Evolutionary conservation across 2,888 invertebrate species (phyloP).

Genomic region (Melieria picta): DNA sequence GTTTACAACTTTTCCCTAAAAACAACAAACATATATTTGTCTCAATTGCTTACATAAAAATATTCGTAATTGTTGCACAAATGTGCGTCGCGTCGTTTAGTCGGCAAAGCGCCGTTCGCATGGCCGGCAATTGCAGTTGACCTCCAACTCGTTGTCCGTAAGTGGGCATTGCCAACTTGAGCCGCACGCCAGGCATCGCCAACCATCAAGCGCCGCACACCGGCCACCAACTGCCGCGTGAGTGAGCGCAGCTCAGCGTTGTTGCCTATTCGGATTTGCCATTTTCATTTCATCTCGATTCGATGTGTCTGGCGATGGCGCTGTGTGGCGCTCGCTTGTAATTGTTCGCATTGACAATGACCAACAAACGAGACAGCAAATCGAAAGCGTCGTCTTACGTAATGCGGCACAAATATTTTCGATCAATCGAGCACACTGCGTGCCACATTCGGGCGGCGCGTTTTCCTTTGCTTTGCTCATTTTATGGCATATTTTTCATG

Average conservation of each 20-base stretch:
- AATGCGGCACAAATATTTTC: slow-evolving; percentile 1
- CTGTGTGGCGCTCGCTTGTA: neutral
- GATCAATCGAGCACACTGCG: neutral
- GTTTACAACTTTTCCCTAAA: neutral
- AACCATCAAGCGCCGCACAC: too few relatives aligned
- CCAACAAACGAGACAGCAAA: neutral
- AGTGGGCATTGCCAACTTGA: too few relatives aligned
- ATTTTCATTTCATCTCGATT: neutral
- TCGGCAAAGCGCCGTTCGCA: neutral
- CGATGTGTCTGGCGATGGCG: too few relatives aligned
- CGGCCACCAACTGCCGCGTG: too few relatives aligned
- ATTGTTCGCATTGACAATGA: slow-evolving; percentile 12
- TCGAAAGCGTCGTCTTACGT: neutral
- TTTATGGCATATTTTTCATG: neutral
- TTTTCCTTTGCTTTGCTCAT: neutral
- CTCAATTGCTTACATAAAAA: neutral
- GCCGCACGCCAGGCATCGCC: too few relatives aligned
- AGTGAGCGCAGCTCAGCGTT: neutral
- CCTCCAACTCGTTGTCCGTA: neutral
- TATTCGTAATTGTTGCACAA: neutral
- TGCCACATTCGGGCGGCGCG: neutral
- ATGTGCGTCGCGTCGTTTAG: neutral
- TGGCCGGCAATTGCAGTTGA: neutral
- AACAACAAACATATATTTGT: too few relatives aligned
- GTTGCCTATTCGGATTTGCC: neutral